Conservation (phyloP, 1,140 invertebrate species). For the Drosophila micromelanica region DNA sequence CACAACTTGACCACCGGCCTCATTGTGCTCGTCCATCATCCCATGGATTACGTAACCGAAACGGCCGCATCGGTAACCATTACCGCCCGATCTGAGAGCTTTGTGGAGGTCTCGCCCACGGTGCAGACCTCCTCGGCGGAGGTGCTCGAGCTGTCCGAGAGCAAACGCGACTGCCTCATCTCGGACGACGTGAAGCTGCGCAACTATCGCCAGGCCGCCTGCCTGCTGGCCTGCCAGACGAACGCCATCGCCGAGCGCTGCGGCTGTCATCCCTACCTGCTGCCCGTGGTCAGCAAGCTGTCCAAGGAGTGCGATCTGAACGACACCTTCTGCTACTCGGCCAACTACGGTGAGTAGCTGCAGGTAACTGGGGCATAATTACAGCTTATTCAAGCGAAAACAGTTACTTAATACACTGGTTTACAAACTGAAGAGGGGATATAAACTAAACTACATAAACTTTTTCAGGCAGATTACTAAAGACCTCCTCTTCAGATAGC, state of each 20-base stretch:
- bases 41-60: conserved; percentile 79
- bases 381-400: background rate
- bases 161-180: conserved; percentile 75
- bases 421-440: too few species aligned
- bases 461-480: too few species aligned
- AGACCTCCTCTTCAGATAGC: too few species aligned
- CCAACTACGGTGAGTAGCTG: conserved; percentile 65
- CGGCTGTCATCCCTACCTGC: conserved; percentile 74
- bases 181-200: conserved; percentile 65
- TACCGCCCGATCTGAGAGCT: conserved; percentile 75
- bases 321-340: conserved; percentile 72
- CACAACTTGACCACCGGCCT: conserved; percentile 72
- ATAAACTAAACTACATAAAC: too few species aligned
- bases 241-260: conserved; percentile 68
- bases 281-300: conserved; percentile 59
- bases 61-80: conserved; percentile 75
- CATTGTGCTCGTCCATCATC: conserved; percentile 78
- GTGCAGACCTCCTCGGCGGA: conserved; percentile 74
- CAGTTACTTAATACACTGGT: background rate
- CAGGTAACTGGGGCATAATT: background rate
- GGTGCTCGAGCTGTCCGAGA: conserved; percentile 68
- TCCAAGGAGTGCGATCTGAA: conserved; percentile 75
- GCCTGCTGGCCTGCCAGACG: conserved; percentile 67
- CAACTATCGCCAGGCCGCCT: conserved; percentile 76
- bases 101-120: conserved; percentile 78